Conservation (phyloP, 2,888 invertebrate genomes). For the Exephanes ischioxanthus region DNA sequence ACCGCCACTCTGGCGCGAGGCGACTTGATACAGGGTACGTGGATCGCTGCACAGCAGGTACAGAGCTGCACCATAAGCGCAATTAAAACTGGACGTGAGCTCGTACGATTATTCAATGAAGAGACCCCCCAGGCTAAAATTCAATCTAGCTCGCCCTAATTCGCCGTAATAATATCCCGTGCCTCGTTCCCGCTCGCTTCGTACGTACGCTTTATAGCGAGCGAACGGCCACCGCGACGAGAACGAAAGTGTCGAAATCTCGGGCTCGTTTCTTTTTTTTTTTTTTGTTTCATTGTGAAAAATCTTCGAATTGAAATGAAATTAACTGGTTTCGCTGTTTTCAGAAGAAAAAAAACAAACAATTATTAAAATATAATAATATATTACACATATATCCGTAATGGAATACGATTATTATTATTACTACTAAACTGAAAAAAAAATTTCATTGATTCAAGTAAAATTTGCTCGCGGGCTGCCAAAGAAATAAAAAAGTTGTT, state of each 20-base stretch:
- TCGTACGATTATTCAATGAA: conserved; percentile 65
- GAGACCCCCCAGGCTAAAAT: conserved; percentile 64
- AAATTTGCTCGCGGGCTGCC: too few species aligned
- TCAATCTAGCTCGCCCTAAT: conserved; percentile 56
- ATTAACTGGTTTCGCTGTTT: too few species aligned
- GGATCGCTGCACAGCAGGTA: conserved; percentile 2
- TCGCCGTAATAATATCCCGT: conserved; percentile 61
- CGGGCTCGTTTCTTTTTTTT: background rate
- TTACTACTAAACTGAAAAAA: too few species aligned
- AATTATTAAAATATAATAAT: too few species aligned
- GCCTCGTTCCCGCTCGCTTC: conserved; percentile 1
- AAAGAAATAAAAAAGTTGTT: too few species aligned
- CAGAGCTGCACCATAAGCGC: conserved; percentile 39
- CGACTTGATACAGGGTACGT: conserved; percentile 6
- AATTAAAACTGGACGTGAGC: conserved; percentile 65
- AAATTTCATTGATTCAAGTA: too few species aligned
- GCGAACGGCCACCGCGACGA: conserved; percentile 20
- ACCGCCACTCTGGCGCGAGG: conserved; percentile 20
- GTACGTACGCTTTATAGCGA: background rate
- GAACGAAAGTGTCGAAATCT: conserved; percentile 12
- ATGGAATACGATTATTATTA: too few species aligned
- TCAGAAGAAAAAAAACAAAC: too few species aligned
- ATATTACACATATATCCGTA: too few species aligned
- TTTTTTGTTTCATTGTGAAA: background rate
- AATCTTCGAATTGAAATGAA: background rate